These are phyloP conservation scores for Drepanosiphum platanoidis DNA, from an alignment of 2,888 invertebrate species.

Conservation along the genomic window DNA sequence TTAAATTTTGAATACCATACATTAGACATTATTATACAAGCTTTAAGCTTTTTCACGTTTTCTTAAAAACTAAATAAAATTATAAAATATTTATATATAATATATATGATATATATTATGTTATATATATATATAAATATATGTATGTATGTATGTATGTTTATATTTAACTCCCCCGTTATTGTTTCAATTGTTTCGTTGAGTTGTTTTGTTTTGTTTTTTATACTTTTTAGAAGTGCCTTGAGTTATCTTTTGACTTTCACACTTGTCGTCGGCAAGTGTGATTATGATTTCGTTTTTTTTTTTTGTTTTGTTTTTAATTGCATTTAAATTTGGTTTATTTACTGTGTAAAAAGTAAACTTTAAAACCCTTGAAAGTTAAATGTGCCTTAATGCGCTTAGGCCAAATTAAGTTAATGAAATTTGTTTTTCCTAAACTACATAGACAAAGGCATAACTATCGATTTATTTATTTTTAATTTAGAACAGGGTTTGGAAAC, in stretches of 20 bases:
- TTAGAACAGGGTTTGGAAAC: slow-evolving; percentile 19
- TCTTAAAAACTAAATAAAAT: slow-evolving; percentile 14
- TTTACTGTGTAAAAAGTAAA: slow-evolving; percentile 36
- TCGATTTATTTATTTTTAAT: slow-evolving; percentile 23
- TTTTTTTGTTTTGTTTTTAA: slow-evolving; percentile 14
- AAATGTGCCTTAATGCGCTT: slow-evolving; percentile 59
- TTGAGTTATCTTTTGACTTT: slow-evolving; percentile 52
- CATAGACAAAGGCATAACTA: background rate
- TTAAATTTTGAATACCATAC: slow-evolving; percentile 47
- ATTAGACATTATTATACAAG: slow-evolving; percentile 29
- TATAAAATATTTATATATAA: slow-evolving; percentile 25
- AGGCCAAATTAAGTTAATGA: slow-evolving; percentile 48
- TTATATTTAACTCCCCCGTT: slow-evolving; percentile 45
- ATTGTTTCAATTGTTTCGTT: slow-evolving; percentile 2
- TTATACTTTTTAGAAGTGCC: slow-evolving; percentile 52
- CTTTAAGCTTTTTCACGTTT: slow-evolving; percentile 48
- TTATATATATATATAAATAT: background rate
- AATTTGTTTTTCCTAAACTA: background rate
- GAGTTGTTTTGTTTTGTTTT: slow-evolving; percentile 12
- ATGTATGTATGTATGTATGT: background rate
- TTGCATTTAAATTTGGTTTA: slow-evolving; percentile 31
- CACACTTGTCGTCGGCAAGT: slow-evolving; percentile 1
- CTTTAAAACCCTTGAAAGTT: slow-evolving; percentile 19
- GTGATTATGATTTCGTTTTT: background rate
- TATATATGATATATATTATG: slow-evolving; percentile 29